A percentile compares a stretch with the other conserved stretches of the same genome.
phyloP scores from a whole-genome alignment of 1,140 invertebrate species.

The Magallana gigas region DNA sequence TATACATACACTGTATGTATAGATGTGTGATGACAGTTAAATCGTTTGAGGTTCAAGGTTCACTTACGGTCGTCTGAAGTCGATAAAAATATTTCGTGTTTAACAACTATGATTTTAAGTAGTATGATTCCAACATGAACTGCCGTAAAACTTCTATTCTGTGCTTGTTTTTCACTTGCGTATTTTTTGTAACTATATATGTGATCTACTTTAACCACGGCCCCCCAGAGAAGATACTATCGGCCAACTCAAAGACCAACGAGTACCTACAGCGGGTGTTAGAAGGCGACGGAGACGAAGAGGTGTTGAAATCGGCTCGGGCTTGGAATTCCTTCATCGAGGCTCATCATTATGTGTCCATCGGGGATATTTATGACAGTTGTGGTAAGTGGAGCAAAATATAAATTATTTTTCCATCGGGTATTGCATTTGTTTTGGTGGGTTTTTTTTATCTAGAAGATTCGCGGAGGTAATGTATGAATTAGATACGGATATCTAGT shows the following conservation, averaged over 20 bases:
- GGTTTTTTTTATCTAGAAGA: too few species aligned
- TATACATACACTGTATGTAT: too few species aligned
- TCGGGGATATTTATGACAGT: slow-evolving; percentile 63
- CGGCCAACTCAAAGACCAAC: slow-evolving; percentile 47
- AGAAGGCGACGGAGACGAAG: slow-evolving; percentile 19
- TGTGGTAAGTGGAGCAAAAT: slow-evolving; percentile 60
- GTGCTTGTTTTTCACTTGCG: slow-evolving; percentile 2
- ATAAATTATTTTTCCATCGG: too few species aligned
- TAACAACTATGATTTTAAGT: background rate
- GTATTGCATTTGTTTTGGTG: too few species aligned
- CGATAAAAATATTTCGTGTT: background rate
- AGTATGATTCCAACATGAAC: background rate
- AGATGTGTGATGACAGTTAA: background rate
- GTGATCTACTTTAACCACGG: slow-evolving; percentile 59
- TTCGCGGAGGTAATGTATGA: too few species aligned
- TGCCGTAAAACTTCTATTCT: background rate
- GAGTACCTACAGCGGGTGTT: slow-evolving; percentile 42
- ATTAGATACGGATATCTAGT: too few species aligned
- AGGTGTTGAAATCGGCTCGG: slow-evolving; percentile 33
- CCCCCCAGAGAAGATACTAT: slow-evolving; percentile 58
- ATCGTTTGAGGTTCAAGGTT: slow-evolving; percentile 30
- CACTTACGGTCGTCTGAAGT: background rate
- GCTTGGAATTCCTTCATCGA: slow-evolving; percentile 61
- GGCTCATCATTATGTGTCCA: slow-evolving; percentile 62
- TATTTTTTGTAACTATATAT: slow-evolving; percentile 49